Evolutionary conservation across 2,888 invertebrate genomes (phyloP).

Genomic region (Xestia sexstrigata): DNA sequence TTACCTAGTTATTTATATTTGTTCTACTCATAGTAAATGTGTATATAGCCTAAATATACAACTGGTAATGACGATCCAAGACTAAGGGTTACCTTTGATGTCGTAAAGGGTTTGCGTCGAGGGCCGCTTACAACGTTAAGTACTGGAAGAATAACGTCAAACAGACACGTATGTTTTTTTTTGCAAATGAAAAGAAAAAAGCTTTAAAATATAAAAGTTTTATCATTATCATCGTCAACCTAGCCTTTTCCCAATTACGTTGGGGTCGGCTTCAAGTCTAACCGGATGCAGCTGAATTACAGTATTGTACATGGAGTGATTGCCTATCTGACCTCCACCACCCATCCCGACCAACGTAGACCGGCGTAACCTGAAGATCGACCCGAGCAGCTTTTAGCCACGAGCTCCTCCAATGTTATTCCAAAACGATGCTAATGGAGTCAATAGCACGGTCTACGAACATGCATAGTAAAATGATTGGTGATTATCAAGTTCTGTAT

Average conservation of each 20-base stretch:
- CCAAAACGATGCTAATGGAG: background rate
- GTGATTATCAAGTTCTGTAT: no score
- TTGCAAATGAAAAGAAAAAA: background rate
- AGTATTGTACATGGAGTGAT: background rate
- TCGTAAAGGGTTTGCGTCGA: background rate
- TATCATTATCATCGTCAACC: background rate
- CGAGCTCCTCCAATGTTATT: no score
- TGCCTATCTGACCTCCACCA: background rate
- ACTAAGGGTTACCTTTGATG: slow-evolving; percentile 14
- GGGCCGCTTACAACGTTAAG: slow-evolving; percentile 14
- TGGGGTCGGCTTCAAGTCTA: background rate
- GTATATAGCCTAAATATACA: slow-evolving; percentile 1
- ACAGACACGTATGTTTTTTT: slow-evolving; percentile 12
- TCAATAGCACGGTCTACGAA: background rate
- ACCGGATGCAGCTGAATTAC: background rate
- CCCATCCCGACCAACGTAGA: no score
- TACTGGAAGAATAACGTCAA: slow-evolving; percentile 20
- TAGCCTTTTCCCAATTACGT: no score
- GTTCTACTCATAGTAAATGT: background rate
- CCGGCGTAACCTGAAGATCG: no score
- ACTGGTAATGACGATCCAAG: slow-evolving; percentile 6
- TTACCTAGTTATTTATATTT: background rate
- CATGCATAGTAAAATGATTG: no score
- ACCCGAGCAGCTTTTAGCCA: no score
- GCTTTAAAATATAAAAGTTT: background rate